Evolutionary conservation across 2,113 vertebrate species (phyloP).

Genomic region (Pachycephala philippinensis): DNA sequence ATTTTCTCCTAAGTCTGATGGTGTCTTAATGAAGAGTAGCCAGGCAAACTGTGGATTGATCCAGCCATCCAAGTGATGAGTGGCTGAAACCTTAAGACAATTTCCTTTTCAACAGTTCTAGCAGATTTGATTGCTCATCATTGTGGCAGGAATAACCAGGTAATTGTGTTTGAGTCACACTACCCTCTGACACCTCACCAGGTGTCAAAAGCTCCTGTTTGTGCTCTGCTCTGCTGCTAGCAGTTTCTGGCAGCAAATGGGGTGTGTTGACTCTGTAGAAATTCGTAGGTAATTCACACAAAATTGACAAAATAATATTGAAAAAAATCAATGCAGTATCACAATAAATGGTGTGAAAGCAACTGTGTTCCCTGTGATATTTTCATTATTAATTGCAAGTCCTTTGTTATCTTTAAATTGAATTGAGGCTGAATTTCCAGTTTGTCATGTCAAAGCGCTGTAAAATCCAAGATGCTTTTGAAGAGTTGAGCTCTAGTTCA

Average conservation of each 20-base stretch:
- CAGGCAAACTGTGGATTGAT: neutral
- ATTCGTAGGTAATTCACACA: neutral
- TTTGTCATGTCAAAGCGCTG: neutral
- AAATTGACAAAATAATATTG: neutral
- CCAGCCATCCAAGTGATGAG: neutral
- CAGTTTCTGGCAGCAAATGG: neutral
- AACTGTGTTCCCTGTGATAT: neutral
- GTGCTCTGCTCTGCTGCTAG: neutral
- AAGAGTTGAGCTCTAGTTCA: neutral
- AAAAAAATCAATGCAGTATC: neutral
- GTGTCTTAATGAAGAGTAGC: neutral
- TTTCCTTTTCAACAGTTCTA: neutral
- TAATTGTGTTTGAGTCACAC: neutral
- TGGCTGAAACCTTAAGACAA: neutral
- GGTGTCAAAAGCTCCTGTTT: neutral
- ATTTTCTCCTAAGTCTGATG: neutral
- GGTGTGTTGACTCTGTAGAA: fast-evolving
- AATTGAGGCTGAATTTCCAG: neutral
- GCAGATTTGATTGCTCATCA: neutral
- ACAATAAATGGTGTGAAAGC: neutral
- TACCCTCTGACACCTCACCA: neutral
- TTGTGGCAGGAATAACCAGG: neutral
- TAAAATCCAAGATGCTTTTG: neutral
- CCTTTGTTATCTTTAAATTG: neutral
- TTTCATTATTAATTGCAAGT: neutral